A percentile compares a stretch with the other conserved stretches of the same genome.
These are phyloP conservation scores for Gandaritis pyraliata DNA, from an alignment of 2,888 invertebrate species.

Conservation along the genomic window DNA sequence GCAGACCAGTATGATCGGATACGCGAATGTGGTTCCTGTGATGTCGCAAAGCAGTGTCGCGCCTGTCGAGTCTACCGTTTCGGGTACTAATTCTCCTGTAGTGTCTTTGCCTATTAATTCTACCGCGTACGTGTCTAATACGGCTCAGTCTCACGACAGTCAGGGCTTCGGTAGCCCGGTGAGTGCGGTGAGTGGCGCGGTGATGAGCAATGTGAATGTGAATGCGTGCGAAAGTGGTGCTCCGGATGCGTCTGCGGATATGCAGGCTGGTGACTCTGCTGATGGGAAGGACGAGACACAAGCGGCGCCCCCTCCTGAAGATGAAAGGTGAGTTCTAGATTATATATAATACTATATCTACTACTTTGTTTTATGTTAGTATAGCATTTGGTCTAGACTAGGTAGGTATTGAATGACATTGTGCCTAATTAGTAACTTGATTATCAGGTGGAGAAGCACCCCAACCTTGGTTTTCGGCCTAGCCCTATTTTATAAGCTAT, in stretches of 20 bases:
- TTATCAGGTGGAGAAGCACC: background rate
- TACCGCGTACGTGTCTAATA: constrained; percentile 66
- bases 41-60: constrained; percentile 82
- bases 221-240: constrained; percentile 73
- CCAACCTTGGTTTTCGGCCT: background rate
- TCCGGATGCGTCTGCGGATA: constrained; percentile 65
- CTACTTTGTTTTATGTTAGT: too few species aligned
- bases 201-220: constrained; percentile 77
- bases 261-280: constrained; percentile 70
- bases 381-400: too few species aligned
- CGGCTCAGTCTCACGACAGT: constrained; percentile 72
- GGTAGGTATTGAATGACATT: too few species aligned
- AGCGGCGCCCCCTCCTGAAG: constrained; percentile 67
- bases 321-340: constrained; percentile 75
- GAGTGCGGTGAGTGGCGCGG: constrained; percentile 76
- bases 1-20: constrained; percentile 79
- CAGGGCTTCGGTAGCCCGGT: constrained; percentile 82
- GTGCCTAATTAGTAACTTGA: background rate
- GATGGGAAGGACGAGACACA: constrained; percentile 78
- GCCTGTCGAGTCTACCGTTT: constrained; percentile 74
- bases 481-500: background rate
- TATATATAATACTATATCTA: background rate
- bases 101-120: constrained; percentile 79
- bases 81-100: constrained; percentile 81
- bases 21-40: constrained; percentile 76